Percentiles rank a stretch among this genome's conserved stretches.
Conservation (phyloP, 2,888 invertebrate genomes). For the Temnothorax ravouxi region DNA sequence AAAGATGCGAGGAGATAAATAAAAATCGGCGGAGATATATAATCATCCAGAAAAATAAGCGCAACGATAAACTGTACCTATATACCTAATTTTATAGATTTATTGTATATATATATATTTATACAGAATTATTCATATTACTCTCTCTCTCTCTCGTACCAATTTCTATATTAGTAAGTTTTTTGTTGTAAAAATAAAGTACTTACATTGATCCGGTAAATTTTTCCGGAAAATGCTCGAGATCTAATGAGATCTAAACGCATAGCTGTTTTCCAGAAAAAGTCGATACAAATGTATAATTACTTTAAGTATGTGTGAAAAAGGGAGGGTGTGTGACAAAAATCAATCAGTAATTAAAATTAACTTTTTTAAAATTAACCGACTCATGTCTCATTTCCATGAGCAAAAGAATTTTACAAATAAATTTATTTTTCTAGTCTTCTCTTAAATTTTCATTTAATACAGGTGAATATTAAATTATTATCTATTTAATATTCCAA, state of each 20-base stretch:
- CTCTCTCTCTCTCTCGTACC: too few species aligned
- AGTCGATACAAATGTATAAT: neutral
- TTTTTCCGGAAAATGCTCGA: neutral
- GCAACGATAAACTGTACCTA: neutral
- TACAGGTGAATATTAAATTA: neutral
- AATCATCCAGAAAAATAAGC: neutral
- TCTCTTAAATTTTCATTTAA: neutral
- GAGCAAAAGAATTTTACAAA: neutral
- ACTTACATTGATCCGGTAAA: neutral
- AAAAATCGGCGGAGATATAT: neutral
- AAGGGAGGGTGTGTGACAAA: neutral
- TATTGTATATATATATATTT: too few species aligned
- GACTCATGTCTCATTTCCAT: neutral
- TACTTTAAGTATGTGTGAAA: neutral
- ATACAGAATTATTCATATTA: neutral
- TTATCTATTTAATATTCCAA: neutral
- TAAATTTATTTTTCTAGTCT: neutral
- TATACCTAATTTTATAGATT: neutral
- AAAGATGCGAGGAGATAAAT: neutral
- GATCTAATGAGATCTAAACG: neutral
- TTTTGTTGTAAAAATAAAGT: neutral
- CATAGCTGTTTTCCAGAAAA: neutral
- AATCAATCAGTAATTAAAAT: neutral
- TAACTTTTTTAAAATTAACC: neutral
- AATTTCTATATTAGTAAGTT: neutral